Evolutionary conservation across 1,140 invertebrate genomes (phyloP), one percentile per base, ranked within the genome.

Genomic region (Dolichoris vasculosae): DNA sequence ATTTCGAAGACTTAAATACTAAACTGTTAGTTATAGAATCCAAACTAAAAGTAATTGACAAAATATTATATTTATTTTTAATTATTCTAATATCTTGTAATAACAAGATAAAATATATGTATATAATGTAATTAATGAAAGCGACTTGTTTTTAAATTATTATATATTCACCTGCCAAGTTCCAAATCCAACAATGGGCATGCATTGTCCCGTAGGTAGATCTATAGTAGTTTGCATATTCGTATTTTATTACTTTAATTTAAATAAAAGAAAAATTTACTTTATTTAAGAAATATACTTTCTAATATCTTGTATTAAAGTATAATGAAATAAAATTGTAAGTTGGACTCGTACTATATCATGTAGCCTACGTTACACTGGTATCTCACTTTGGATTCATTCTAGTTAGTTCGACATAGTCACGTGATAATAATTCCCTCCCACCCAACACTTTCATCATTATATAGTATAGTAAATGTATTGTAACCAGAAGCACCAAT

Each of bases 131-230:
- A n/a, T n/a, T n/a, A n/a, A n/a, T n/a, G n/a, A n/a, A n/a, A n/a
- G n/a, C n/a, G n/a, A n/a, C n/a, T n/a, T n/a, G 1, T n/a, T 75
- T 75, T 46, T 46, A n/a, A 7, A n/a, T 46, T 3, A 51, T 30
- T 77, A 30, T 15, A 40, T 43, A 91, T 90, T 92, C 88, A 95
- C 95, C 89, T 95, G 94, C 95, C 95, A 96, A 32, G 95, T 96
- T 32, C 95, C 95, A 85, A 95, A 95, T 38, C 95, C 95, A 51
- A 96, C 90, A 81, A 94, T 89, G 4, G 95, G 95, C 93, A 96
- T 95, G 32, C 88, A 89, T 64, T 94, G 91, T 0, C 94, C 95
- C 81, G 89, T 91, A n/a, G 88, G 89, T 80, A 90, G 87, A 86
- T 9, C 3, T 1, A 86, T 26, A 11, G 51, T 81, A 8, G 38